phyloP scores from a whole-genome alignment of 2,113 vertebrate genomes.

The Ochotona princeps region DNA sequence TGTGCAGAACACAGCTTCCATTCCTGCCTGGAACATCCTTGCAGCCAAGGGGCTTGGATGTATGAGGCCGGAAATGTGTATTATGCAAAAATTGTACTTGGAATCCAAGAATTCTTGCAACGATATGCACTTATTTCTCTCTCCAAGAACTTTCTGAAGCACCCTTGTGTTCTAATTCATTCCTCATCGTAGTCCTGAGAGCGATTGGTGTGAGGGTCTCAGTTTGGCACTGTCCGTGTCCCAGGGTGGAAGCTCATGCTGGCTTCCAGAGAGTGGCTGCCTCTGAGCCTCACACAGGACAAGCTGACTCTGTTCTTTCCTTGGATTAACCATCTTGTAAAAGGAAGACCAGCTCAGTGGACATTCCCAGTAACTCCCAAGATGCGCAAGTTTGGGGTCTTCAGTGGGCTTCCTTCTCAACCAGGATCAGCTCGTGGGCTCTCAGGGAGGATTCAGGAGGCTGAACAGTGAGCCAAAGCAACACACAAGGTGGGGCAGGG shows the following conservation, averaged over 20 bases:
- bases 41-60: not conserved
- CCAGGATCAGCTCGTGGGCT: fast-evolving
- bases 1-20: not conserved
- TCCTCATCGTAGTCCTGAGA: not conserved
- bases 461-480: not conserved
- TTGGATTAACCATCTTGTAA: not conserved
- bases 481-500: not conserved
- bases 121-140: no score
- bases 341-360: not conserved
- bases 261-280: not conserved
- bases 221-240: not conserved
- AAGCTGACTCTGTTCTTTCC: not conserved
- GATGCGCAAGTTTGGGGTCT: not conserved
- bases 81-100: no score
- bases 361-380: not conserved
- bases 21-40: not conserved
- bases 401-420: not conserved
- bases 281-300: not conserved
- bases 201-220: not conserved
- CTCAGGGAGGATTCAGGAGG: not conserved
- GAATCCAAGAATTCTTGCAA: no score
- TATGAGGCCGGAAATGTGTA: no score
- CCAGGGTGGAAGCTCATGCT: fast-evolving
- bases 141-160: no score
- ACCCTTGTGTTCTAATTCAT: no score